Evolutionary conservation across 1,140 invertebrate genomes (phyloP), one percentile per base, ranked within the genome.

Genomic region (Vanessa tameamea): DNA sequence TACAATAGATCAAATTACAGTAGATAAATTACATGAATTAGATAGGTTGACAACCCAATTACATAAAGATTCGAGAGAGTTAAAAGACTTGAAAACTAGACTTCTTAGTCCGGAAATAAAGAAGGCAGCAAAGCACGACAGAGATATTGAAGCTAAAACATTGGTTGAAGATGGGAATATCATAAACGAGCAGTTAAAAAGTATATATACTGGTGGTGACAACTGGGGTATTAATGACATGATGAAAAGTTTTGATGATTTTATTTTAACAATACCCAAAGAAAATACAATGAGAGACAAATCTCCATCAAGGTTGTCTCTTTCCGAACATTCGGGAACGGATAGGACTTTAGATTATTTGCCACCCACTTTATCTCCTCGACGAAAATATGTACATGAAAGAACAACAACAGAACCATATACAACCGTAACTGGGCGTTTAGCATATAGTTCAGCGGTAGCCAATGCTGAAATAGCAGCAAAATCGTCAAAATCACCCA

Each of bases 21-120:
- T 96, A 80, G 95, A 96, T 86, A 96, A 96, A 92, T 93, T 97
- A 85, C 95, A 96, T 81, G 95, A 96, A 93, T 94, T 96, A 85
- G 96, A 96, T 94, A 94, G 95, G 84, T 84, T 96, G 76, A 96
- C 95, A 82, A 95, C 93, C 70, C 96, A 96, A 92, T 93, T 97
- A 78, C 95, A 96, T 80, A 95, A 96, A 92, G 96, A 97, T 93
- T 96, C 96, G 23, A 95, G 95, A 89, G 96, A 96, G 90, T 93
- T 97, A 71, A 95, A 96, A 89, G 95, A 96, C 82, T 93, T 96
- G 73, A 95, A 96, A 89, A 94, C 95, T 79, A 94, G 95, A 89
- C 90, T 96, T 63, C 93, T 96, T 90, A 94, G 83, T 92, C 94
- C 87, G 75, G 90, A 85, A 82, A 93, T 89, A 73, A 92, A 93